Conservation (phyloP, 2,113 vertebrate genomes). For the Eretmochelys imbricata region DNA sequence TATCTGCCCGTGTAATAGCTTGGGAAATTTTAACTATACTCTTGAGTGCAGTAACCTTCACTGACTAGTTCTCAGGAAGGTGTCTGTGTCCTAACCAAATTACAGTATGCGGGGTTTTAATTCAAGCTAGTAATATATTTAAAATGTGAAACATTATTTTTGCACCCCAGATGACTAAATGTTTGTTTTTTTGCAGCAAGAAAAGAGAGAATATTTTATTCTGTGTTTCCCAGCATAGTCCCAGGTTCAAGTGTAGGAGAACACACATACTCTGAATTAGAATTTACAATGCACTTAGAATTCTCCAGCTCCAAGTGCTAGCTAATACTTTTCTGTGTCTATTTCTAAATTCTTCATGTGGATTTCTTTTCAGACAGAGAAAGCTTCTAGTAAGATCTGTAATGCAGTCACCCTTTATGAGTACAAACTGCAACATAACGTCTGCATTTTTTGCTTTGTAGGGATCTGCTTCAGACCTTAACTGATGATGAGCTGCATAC, state of each 20-base stretch:
- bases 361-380: constrained; percentile 28
- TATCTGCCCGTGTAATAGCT: neutral
- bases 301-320: neutral
- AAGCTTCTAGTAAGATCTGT: neutral
- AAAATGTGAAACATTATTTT: neutral
- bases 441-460: constrained; percentile 52
- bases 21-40: neutral
- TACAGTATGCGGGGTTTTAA: neutral
- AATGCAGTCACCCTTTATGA: neutral
- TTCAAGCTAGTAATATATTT: neutral
- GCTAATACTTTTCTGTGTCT: neutral
- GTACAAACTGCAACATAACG: neutral
- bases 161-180: neutral
- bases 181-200: neutral
- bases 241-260: neutral
- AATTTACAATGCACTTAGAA: neutral
- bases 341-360: neutral
- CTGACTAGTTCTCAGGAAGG: neutral
- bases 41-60: neutral
- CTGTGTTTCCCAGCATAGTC: neutral
- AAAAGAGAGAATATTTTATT: neutral
- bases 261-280: neutral
- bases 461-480: constrained; percentile 94
- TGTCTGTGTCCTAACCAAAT: constrained; percentile 4
- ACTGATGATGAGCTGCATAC: constrained; percentile 90